Evolutionary conservation across 2,797 vertebrate genomes (phyloP).

Genomic region (Karalla daura): DNA sequence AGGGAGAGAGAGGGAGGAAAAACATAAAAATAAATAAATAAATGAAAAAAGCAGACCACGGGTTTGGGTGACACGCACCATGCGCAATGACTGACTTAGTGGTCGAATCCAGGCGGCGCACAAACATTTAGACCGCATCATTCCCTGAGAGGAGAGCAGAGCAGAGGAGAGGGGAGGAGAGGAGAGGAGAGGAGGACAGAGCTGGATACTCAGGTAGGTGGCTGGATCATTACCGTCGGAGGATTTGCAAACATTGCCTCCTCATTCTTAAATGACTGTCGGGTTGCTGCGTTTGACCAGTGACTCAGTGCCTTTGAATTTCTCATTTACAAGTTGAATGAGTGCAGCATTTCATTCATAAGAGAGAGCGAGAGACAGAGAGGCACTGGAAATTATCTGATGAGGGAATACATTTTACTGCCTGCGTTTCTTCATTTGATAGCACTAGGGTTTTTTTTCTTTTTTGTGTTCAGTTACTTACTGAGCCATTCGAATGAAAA

Average conservation of each 20-base stretch:
- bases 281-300: conserved; percentile 28
- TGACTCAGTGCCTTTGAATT: conserved; percentile 47
- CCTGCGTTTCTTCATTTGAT: conserved; percentile 42
- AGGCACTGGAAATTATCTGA: conserved; percentile 21
- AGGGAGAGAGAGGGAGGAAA: too few relatives aligned
- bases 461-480: conserved; percentile 26
- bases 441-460: neutral
- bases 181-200: conserved; percentile 32
- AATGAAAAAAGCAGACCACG: conserved; percentile 20
- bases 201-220: conserved; percentile 77
- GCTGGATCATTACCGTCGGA: conserved; percentile 44
- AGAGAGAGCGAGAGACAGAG: too few relatives aligned
- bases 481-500: conserved; percentile 23
- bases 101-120: conserved; percentile 57
- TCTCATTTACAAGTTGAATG: conserved; percentile 67
- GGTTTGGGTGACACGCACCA: conserved; percentile 68
- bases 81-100: conserved; percentile 76
- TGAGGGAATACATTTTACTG: conserved; percentile 37
- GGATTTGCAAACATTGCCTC: conserved; percentile 37
- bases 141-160: conserved; percentile 75
- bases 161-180: conserved; percentile 30
- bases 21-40: too few relatives aligned
- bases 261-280: conserved; percentile 17
- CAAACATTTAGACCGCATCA: conserved; percentile 76
- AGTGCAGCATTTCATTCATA: conserved; percentile 75